phyloP scores from a whole-genome alignment of 2,113 vertebrate genomes.

The Serilophus lunatus region DNA sequence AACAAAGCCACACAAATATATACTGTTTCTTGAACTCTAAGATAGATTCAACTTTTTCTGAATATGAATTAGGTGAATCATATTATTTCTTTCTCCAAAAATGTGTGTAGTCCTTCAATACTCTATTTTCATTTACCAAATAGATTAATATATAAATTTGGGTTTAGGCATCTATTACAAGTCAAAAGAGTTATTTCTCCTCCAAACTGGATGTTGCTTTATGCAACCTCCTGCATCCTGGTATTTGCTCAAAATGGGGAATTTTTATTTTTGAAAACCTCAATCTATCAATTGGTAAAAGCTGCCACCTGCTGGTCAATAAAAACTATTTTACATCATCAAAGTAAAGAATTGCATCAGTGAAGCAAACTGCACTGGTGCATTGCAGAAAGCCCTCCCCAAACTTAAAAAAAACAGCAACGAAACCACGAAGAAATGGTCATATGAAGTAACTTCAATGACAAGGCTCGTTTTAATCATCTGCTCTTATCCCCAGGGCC shows the following conservation, averaged over 20 bases:
- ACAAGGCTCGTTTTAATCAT: constrained; percentile 17
- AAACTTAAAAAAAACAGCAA: background rate
- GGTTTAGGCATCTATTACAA: background rate
- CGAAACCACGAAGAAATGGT: background rate
- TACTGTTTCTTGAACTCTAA: background rate
- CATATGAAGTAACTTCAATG: background rate
- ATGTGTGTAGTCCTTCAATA: background rate
- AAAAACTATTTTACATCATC: background rate
- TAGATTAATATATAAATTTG: background rate
- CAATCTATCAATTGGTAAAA: constrained; percentile 61
- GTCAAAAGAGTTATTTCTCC: background rate
- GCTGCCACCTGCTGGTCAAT: constrained; percentile 75
- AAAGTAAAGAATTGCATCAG: background rate
- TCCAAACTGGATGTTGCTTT: background rate
- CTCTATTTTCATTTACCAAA: background rate
- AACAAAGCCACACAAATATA: background rate
- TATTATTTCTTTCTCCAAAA: background rate
- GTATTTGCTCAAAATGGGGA: background rate
- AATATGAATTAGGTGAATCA: background rate
- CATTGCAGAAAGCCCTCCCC: background rate
- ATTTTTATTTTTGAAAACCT: background rate
- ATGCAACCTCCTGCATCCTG: constrained; percentile 3
- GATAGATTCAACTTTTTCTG: background rate
- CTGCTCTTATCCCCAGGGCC: background rate
- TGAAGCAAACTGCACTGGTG: background rate